Base-by-base conservation (phyloP, 1,140 invertebrate species). In the Neodiprion fabricii region DNA sequence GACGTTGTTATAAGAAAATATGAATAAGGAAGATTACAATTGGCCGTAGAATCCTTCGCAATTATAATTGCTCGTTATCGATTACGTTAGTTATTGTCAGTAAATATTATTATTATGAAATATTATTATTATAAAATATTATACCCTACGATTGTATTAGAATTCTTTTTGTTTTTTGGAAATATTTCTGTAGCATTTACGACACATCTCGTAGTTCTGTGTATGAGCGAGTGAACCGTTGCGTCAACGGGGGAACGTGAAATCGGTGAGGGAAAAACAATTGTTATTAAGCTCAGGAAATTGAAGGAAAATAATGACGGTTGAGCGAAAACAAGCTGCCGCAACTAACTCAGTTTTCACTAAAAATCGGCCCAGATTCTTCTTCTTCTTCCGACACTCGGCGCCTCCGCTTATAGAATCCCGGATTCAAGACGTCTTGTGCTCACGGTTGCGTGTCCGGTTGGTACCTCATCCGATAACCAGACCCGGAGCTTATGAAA, bases 101-200 rank as follows among this genome's bases (percentile, higher is more conserved):
- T 69, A 40, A 40, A 40, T 69, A 23, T 69, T 23, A 21, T 69
- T 21, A 23, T 23, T 69, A 69, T 69, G 11, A 69, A 72, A 53
- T 68, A 75, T 67, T 40, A 61, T 72, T 68, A 72, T 69, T 72
- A 72, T 75, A 67, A 72, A 72, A 67, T 68, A 72, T 70, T 69
- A 72, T 72, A 72, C 68, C 66, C 70, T 50, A 72, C 67, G 40
- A 73, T 28, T 71, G 21, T 47, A 69, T 23, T 14, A 23, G 11
- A 69, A 69, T 69, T 21, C 23, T 40, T 40, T 11, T 14, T 69
- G 67, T 69, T 21, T 47, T 11, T 69, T 69, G 67, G 21, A 3
- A 61, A 61, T 47, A 69, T 47, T 69, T 21, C 67, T 69, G 8
- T 69, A 69, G 12, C 67, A 47, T 69, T 69, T 69, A 69, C 67